Evolutionary conservation across 2,888 invertebrate genomes (phyloP), one percentile per base, ranked within the genome.

Genomic region (Pterobdella sp.): DNA sequence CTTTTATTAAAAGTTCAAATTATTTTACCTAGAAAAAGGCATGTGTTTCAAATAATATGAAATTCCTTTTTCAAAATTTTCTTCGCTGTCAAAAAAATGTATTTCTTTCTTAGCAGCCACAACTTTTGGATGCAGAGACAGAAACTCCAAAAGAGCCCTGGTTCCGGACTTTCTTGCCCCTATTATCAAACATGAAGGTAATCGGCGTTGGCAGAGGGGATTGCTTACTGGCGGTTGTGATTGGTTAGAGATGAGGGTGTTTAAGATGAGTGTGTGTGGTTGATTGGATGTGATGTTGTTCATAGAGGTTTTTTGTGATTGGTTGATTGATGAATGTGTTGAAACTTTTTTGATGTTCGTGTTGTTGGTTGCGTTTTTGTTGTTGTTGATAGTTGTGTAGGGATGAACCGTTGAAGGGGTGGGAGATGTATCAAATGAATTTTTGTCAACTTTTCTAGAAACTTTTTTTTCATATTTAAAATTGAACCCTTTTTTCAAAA

Each of bases 21-120:
- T 42, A 14, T 42, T 42, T 42, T 42, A 56, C 60, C 34, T 42
- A 63, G 94, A 93, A 80, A 90, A 90, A 18, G 95, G 95, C 94
- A 96, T 95, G 83, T 92, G 91, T 64, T 80, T 79, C 32, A 80
- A 76, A 76, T 97, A 97, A 96, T 96, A 97, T 76, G 95, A 93
- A 75, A 94, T 86, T 0, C 97, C 97, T 77, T 89, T 88, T 72
- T 89, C 88, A 84, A 94, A 97, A 84, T 94, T 94, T 80, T 80
- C 79, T 72, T 85, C 83, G 72, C 93, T 68, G 69, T 76, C 76
- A 60, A 98, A 97, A 86, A 94, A 97, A 84, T 97, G 96, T 49
- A 94, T 91, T 85, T 97, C 96, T 32, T 93, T 91, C 26, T 92
- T 91, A 0, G 94, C 93, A 81, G 92, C 93, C 83, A 63, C 71